Percentiles rank a stretch among this genome's conserved stretches.
These are phyloP conservation scores for Psittacula derbiana DNA, from an alignment of 2,797 vertebrate genomes.

Conservation along the genomic window DNA sequence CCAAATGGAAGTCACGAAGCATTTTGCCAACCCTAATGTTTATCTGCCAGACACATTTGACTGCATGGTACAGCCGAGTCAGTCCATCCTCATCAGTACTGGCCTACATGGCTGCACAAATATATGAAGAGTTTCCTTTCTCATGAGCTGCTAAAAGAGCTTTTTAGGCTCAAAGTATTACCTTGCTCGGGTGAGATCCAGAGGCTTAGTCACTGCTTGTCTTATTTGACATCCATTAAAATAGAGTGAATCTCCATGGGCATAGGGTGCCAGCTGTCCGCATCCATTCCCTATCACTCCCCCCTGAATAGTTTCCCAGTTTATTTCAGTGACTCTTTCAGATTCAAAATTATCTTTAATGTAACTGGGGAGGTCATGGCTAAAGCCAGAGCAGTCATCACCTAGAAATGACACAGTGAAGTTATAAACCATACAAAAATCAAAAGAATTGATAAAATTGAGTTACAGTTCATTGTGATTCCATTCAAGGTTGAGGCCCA, in stretches of 20 bases:
- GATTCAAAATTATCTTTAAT: conserved; percentile 99
- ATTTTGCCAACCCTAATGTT: neutral
- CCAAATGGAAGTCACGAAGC: neutral
- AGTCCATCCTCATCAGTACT: neutral
- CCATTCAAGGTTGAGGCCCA: neutral
- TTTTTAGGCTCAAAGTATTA: conserved; percentile 67
- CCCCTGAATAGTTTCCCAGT: conserved; percentile 96
- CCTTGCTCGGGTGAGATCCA: conserved; percentile 98
- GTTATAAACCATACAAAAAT: neutral
- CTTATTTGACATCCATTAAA: conserved; percentile 96
- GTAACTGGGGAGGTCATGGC: conserved; percentile 90
- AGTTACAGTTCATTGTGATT: neutral
- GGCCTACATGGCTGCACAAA: neutral
- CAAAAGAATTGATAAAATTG: neutral
- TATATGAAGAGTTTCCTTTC: neutral
- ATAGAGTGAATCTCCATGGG: conserved; percentile 96
- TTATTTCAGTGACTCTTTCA: conserved; percentile 88
- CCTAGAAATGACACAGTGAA: conserved; percentile 76
- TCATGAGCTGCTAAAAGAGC: neutral
- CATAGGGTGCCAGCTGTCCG: conserved; percentile 94
- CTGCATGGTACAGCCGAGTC: neutral
- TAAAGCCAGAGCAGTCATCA: conserved; percentile 93
- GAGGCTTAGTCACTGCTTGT: conserved; percentile 93
- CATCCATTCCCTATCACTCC: conserved; percentile 94
- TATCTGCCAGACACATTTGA: neutral